phyloP scores from a whole-genome alignment of 2,113 vertebrate species.

The Epinephelus fuscoguttatus region DNA sequence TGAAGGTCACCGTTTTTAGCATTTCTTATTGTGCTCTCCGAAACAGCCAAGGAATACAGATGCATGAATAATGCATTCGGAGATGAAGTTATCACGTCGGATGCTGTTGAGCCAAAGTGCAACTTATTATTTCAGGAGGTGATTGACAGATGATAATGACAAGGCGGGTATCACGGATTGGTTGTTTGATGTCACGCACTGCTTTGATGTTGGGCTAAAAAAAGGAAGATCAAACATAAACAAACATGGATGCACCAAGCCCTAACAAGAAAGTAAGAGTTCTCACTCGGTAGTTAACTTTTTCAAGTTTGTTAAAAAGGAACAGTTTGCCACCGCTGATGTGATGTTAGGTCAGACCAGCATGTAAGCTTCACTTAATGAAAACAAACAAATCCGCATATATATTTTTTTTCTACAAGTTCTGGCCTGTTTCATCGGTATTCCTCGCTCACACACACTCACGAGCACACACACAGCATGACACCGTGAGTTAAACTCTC shows the following conservation, averaged over 20 bases:
- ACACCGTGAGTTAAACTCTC: constrained; percentile 38
- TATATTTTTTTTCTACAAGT: constrained; percentile 1
- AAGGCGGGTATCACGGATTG: constrained; percentile 20
- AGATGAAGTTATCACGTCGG: constrained; percentile 46
- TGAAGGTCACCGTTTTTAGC: constrained; percentile 41
- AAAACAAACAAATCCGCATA: neutral
- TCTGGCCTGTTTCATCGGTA: neutral
- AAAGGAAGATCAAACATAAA: constrained; percentile 33
- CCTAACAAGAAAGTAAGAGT: constrained; percentile 29
- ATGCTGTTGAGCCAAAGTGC: constrained; percentile 47
- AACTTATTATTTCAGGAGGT: constrained; percentile 53
- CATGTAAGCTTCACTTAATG: neutral
- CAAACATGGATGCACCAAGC: constrained; percentile 41
- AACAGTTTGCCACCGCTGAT: constrained; percentile 7
- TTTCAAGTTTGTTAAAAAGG: constrained; percentile 28
- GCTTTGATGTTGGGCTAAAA: constrained; percentile 65
- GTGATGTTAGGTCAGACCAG: constrained; percentile 25
- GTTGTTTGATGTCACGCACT: constrained; percentile 62
- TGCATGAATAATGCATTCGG: constrained; percentile 66
- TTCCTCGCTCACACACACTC: neutral
- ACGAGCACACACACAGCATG: neutral
- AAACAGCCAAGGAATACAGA: constrained; percentile 29
- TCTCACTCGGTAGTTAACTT: constrained; percentile 17
- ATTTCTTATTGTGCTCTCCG: constrained; percentile 28
- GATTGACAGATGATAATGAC: constrained; percentile 77